A percentile compares a stretch with the other conserved stretches of the same genome.
These are phyloP conservation scores for Phasia obesa DNA, from an alignment of 2,888 invertebrate species.

Conservation along the genomic window DNA sequence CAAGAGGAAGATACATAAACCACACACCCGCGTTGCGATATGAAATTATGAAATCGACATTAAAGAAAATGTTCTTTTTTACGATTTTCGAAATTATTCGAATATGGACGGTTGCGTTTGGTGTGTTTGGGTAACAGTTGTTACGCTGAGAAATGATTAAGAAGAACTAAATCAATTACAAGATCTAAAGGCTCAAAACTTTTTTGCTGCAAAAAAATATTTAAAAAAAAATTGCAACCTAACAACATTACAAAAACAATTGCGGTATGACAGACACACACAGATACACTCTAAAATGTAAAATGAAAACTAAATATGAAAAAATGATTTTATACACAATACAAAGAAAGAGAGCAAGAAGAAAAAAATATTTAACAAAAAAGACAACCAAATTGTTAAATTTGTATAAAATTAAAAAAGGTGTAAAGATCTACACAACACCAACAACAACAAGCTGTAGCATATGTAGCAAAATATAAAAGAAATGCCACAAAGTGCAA, in stretches of 20 bases:
- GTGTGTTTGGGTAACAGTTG: conserved; percentile 66
- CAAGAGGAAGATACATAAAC: conserved; percentile 4
- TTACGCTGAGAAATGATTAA: conserved; percentile 72
- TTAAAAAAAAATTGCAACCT: conserved; percentile 33
- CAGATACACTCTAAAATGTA: not conserved
- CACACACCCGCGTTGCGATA: conserved; percentile 37
- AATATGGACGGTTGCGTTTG: conserved; percentile 24
- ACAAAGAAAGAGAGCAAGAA: too few species aligned
- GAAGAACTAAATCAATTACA: conserved; percentile 72
- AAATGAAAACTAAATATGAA: conserved; percentile 45
- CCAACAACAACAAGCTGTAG: conserved; percentile 38
- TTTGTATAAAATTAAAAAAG: conserved; percentile 54
- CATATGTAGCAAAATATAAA: conserved; percentile 23
- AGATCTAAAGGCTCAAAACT: conserved; percentile 69
- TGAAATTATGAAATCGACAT: conserved; percentile 22
- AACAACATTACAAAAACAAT: conserved; percentile 48
- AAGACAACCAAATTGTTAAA: conserved; percentile 22
- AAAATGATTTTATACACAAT: conserved; percentile 43
- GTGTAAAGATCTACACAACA: conserved; percentile 59
- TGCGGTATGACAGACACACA: not conserved
- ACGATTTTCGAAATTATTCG: conserved; percentile 32
- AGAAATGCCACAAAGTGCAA: conserved; percentile 66
- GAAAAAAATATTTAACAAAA: conserved; percentile 12
- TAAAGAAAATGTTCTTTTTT: conserved; percentile 47
- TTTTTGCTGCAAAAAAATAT: conserved; percentile 58